Percentiles rank a stretch among this genome's conserved stretches.
Evolutionary conservation across 2,113 vertebrate genomes (phyloP).

Genomic region (Suncus etruscus): DNA sequence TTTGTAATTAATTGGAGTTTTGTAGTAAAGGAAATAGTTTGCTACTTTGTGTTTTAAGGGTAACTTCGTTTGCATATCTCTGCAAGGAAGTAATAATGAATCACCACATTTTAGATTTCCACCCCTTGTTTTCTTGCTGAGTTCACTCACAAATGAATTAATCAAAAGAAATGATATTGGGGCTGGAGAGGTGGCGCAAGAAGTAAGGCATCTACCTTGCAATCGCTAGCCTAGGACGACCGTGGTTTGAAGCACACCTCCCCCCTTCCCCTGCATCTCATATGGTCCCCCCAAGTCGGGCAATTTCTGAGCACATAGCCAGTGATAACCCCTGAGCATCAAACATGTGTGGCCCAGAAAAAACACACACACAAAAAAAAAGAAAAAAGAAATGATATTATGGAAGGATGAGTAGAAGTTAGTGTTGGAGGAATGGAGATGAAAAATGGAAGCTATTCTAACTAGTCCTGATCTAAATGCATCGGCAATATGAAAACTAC

Average conservation of each 20-base stretch:
- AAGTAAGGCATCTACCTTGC: no score
- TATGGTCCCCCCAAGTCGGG: no score
- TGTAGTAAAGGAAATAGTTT: slow-evolving; percentile 79
- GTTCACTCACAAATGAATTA: slow-evolving; percentile 75
- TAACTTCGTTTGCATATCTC: slow-evolving; percentile 83
- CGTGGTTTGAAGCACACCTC: no score
- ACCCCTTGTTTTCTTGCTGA: slow-evolving; percentile 81
- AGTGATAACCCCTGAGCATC: no score
- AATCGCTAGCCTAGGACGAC: no score
- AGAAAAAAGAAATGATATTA: slow-evolving; percentile 43
- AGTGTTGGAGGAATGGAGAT: neutral
- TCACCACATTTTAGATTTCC: slow-evolving; percentile 73
- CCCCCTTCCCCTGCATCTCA: no score
- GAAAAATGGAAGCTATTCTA: neutral
- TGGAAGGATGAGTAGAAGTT: slow-evolving; percentile 14
- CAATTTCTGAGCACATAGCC: no score
- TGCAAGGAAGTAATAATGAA: slow-evolving; percentile 77
- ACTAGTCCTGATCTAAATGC: neutral
- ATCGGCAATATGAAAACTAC: neutral
- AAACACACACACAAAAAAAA: no score
- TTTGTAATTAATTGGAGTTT: slow-evolving; percentile 29
- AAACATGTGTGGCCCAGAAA: no score
- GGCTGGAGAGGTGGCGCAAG: no score
- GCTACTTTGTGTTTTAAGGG: slow-evolving; percentile 71
- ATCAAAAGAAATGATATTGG: slow-evolving; percentile 50